Conservation (phyloP, 2,113 vertebrate genomes). For the Catagonus wagneri region DNA sequence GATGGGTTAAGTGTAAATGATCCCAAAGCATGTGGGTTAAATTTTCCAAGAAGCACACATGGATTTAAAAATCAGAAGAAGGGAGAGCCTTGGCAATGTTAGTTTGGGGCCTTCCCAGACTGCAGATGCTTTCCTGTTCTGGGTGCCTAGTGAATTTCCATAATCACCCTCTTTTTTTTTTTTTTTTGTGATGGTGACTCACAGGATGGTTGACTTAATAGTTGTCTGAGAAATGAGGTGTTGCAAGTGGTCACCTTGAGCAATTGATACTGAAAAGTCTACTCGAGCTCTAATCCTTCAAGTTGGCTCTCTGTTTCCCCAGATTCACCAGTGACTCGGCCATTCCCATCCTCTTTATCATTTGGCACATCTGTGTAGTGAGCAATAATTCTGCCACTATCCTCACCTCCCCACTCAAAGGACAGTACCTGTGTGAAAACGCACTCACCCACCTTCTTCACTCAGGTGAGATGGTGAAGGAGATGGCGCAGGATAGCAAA, state of each 20-base stretch:
- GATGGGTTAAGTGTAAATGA: slow-evolving; percentile 62
- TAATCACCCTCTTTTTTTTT: neutral
- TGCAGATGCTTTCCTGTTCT: slow-evolving; percentile 7
- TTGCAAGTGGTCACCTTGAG: neutral
- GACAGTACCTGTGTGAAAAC: rapidly evolving
- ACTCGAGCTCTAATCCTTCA: neutral
- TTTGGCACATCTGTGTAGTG: neutral
- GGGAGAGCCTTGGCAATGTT: neutral
- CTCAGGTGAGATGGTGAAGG: neutral
- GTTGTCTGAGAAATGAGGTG: neutral
- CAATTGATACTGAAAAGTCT: neutral
- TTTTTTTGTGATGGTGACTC: slow-evolving; percentile 9
- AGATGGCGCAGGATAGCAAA: rapidly evolving
- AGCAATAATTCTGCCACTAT: neutral
- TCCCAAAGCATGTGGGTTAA: slow-evolving; percentile 68
- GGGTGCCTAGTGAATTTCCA: slow-evolving; percentile 47
- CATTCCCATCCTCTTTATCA: neutral
- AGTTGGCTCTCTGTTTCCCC: neutral
- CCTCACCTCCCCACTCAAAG: too few relatives aligned
- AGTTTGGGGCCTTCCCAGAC: slow-evolving; percentile 42
- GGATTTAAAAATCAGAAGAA: slow-evolving; percentile 57
- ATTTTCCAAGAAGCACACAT: slow-evolving; percentile 70
- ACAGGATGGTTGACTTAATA: neutral
- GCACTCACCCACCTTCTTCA: neutral
- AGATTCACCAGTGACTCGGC: neutral